phyloP scores from a whole-genome alignment of 2,113 vertebrate genomes.

The Crocuta crocuta region DNA sequence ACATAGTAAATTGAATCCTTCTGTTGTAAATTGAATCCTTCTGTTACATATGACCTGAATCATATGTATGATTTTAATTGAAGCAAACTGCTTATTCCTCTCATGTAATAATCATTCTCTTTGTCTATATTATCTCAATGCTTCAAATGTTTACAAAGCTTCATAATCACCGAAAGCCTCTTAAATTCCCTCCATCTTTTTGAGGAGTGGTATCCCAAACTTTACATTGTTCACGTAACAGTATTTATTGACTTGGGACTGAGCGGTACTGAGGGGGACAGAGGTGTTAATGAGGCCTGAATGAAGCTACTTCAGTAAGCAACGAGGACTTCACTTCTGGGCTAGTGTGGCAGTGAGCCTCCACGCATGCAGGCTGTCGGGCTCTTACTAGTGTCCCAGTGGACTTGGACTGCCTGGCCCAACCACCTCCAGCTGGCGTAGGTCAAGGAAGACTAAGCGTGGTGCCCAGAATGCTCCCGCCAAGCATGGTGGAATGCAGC shows the following conservation, averaged over 20 bases:
- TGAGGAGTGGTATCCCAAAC: neutral
- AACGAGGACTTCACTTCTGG: neutral
- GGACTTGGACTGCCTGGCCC: no score
- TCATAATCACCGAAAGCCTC: neutral
- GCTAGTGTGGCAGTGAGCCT: neutral
- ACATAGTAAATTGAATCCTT: neutral
- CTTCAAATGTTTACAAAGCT: neutral
- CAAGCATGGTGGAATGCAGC: neutral
- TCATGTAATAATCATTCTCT: neutral
- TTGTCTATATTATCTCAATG: neutral
- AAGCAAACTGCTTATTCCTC: neutral
- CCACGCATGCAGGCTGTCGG: accelerated
- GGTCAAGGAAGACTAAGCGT: neutral
- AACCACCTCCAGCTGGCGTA: no score
- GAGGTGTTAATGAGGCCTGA: neutral
- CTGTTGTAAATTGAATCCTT: neutral
- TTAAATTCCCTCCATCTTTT: neutral
- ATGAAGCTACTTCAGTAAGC: neutral
- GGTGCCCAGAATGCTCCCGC: neutral
- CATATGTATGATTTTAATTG: neutral
- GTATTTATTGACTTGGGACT: neutral
- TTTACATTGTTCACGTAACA: neutral
- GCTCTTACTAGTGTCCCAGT: neutral
- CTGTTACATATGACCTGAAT: neutral
- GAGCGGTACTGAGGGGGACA: neutral